Conservation (phyloP, 2,113 vertebrate genomes). For the Echinops telfairi region DNA sequence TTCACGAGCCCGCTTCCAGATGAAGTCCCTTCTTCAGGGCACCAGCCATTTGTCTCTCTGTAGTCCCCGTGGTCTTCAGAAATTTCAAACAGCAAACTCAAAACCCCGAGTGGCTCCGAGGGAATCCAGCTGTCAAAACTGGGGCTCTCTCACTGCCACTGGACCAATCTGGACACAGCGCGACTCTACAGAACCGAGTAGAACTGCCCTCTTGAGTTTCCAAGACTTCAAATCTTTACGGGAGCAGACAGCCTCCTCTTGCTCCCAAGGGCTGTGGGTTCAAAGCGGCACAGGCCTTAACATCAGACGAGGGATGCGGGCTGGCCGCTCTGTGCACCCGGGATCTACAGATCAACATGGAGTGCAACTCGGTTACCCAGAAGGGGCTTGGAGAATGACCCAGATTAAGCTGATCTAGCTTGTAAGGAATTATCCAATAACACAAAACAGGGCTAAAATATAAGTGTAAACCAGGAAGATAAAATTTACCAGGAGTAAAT, state of each 20-base stretch:
- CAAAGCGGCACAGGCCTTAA: not conserved
- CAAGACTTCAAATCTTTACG: no score
- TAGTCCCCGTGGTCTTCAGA: not conserved
- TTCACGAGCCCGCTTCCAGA: not conserved
- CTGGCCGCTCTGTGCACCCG: slow-evolving; percentile 3
- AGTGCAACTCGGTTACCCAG: not conserved
- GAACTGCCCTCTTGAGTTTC: no score
- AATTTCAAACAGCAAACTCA: not conserved
- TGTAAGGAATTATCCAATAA: slow-evolving; percentile 47
- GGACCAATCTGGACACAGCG: no score
- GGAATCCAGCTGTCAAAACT: not conserved
- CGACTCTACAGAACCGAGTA: no score
- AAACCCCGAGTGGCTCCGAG: not conserved
- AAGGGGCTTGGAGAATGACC: slow-evolving; percentile 11
- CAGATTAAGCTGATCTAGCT: slow-evolving; percentile 9
- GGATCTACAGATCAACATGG: not conserved
- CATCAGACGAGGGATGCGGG: not conserved
- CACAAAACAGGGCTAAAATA: slow-evolving; percentile 25
- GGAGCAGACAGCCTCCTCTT: no score
- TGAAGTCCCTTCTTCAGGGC: not conserved
- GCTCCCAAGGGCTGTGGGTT: no score
- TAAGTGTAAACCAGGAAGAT: slow-evolving; percentile 28
- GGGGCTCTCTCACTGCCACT: no score
- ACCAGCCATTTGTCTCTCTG: not conserved
- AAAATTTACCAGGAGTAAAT: slow-evolving; percentile 36